These are phyloP conservation scores for Hippocampus comes DNA, from an alignment of 2,113 vertebrate species.

Conservation along the genomic window DNA sequence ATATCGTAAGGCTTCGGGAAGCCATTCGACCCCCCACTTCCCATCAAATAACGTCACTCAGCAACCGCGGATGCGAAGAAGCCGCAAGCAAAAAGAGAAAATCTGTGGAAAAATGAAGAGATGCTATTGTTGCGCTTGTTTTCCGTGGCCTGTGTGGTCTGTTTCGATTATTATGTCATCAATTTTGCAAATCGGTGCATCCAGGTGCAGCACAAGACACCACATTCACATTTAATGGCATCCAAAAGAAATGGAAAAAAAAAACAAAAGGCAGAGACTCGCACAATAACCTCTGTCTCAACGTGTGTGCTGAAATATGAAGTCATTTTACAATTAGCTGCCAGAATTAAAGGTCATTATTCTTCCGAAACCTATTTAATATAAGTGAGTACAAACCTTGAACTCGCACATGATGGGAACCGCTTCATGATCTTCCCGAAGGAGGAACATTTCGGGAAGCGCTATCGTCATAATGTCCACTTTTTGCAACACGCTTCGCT, in stretches of 20 bases:
- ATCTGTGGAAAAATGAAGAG: slow-evolving; percentile 27
- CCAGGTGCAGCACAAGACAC: slow-evolving; percentile 5
- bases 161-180: not conserved
- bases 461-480: not conserved
- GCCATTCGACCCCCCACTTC: not conserved
- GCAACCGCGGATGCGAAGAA: slow-evolving; percentile 15
- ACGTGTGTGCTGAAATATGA: not conserved
- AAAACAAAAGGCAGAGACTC: not conserved
- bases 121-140: slow-evolving; percentile 4
- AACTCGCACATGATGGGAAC: not conserved
- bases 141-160: not conserved
- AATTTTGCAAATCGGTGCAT: not conserved
- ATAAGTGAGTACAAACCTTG: not conserved
- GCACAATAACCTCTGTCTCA: slow-evolving; percentile 5
- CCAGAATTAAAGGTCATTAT: not conserved
- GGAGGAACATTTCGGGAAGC: not conserved
- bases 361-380: not conserved
- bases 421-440: not conserved
- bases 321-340: not conserved
- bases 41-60: slow-evolving; percentile 7
- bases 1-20: not conserved
- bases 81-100: slow-evolving; percentile 20
- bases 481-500: slow-evolving; percentile 13
- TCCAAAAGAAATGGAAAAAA: slow-evolving; percentile 19
- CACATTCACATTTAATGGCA: not conserved